Evolutionary conservation across 2,888 invertebrate species (phyloP).

Genomic region (Epinotia ramella): DNA sequence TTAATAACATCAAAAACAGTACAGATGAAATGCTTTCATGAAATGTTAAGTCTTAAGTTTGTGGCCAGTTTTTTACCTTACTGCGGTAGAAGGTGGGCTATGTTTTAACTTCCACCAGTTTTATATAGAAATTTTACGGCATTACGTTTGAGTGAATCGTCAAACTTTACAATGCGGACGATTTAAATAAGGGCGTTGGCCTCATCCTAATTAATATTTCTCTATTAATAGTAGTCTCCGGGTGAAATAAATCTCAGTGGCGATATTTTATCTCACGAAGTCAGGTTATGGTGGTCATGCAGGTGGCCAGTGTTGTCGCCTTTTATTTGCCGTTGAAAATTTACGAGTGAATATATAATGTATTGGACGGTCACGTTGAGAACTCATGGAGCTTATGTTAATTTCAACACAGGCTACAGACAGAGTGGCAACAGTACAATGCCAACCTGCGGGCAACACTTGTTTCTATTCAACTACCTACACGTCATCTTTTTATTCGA

Average conservation of each 20-base stretch:
- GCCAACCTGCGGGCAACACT: conserved; percentile 52
- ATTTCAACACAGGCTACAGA: conserved; percentile 68
- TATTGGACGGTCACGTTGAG: conserved; percentile 69
- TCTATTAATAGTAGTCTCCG: conserved; percentile 65
- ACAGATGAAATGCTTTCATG: no score
- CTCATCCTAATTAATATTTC: conserved; percentile 74
- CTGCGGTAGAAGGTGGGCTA: no score
- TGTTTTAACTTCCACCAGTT: background rate
- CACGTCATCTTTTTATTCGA: conserved; percentile 14
- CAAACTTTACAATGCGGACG: conserved; percentile 42
- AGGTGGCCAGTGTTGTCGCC: conserved; percentile 66
- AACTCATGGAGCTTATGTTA: conserved; percentile 68
- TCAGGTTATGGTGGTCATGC: conserved; percentile 67
- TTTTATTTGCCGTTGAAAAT: conserved; percentile 71
- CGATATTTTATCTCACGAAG: conserved; percentile 65
- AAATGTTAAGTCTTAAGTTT: no score
- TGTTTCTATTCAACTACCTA: conserved; percentile 37
- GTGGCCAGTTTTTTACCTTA: no score
- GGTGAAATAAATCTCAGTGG: conserved; percentile 70
- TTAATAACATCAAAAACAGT: no score
- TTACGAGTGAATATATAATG: conserved; percentile 66
- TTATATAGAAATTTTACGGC: background rate
- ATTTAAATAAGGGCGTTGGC: conserved; percentile 68
- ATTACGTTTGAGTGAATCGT: conserved; percentile 3
- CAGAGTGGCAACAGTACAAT: conserved; percentile 73